Evolutionary conservation across 2,797 vertebrate genomes (phyloP).

Genomic region (Lindbergichthys nudifrons): DNA sequence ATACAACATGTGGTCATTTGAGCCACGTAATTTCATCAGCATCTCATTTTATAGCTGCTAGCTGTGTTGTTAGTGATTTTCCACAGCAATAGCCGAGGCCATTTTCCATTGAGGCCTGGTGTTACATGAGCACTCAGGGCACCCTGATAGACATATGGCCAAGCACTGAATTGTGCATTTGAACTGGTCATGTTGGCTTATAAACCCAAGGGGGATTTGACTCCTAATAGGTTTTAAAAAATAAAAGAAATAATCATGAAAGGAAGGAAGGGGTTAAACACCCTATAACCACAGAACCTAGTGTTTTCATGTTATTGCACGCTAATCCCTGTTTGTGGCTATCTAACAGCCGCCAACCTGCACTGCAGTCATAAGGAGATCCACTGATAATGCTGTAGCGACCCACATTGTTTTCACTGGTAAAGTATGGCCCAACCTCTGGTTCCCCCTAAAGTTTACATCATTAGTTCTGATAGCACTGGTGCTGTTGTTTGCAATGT

Average conservation of each 20-base stretch:
- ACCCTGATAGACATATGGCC: constrained; percentile 61
- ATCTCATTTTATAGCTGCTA: constrained; percentile 21
- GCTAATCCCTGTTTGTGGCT: no score
- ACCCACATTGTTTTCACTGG: no score
- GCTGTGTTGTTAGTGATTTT: constrained; percentile 29
- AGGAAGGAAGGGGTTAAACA: neutral
- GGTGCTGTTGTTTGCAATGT: no score
- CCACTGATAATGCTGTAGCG: no score
- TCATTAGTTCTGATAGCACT: no score
- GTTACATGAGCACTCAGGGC: constrained; percentile 39
- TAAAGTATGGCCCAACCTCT: no score
- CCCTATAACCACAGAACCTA: no score
- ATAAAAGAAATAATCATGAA: neutral
- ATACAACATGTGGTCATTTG: constrained; percentile 25
- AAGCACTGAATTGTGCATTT: constrained; percentile 48
- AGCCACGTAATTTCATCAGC: constrained; percentile 13
- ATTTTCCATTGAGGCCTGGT: constrained; percentile 21
- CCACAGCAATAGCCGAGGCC: constrained; percentile 17
- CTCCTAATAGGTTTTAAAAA: constrained; percentile 15
- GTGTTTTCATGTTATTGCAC: no score
- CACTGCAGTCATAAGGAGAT: no score
- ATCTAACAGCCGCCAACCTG: no score
- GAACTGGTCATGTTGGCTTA: constrained; percentile 59
- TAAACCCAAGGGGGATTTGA: constrained; percentile 2
- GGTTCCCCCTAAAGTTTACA: no score